phyloP scores from a whole-genome alignment of 2,797 vertebrate species.

The Falco biarmicus region DNA sequence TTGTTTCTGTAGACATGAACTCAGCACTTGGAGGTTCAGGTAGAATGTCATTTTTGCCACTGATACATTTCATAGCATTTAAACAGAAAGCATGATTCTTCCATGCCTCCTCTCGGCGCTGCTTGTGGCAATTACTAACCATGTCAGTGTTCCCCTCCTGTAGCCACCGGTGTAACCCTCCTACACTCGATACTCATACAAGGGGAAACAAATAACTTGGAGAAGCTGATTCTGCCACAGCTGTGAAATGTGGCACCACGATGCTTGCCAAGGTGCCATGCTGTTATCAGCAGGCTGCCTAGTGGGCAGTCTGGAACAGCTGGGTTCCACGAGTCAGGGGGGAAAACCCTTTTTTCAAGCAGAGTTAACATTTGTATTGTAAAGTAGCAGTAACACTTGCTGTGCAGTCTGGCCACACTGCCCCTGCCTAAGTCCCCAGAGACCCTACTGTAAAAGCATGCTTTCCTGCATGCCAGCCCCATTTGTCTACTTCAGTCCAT shows the following conservation, averaged over 20 bases:
- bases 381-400: neutral
- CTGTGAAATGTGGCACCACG: neutral
- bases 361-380: neutral
- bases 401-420: neutral
- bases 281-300: neutral
- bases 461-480: fast-evolving
- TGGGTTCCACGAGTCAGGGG: neutral
- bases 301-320: neutral
- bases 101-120: neutral
- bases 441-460: neutral
- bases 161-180: neutral
- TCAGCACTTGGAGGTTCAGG: neutral
- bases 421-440: neutral
- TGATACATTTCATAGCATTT: neutral
- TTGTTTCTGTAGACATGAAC: neutral
- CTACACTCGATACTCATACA: neutral
- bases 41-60: neutral
- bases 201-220: neutral
- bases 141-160: neutral
- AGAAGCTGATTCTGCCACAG: neutral
- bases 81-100: neutral
- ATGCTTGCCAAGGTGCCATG: fast-evolving
- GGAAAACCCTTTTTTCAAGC: neutral
- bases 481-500: neutral
- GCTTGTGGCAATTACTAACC: neutral